Conservation (phyloP, 37 sponge, comb jelly and placozoan species). For the Chondrilla cf. caribensis region DNA sequence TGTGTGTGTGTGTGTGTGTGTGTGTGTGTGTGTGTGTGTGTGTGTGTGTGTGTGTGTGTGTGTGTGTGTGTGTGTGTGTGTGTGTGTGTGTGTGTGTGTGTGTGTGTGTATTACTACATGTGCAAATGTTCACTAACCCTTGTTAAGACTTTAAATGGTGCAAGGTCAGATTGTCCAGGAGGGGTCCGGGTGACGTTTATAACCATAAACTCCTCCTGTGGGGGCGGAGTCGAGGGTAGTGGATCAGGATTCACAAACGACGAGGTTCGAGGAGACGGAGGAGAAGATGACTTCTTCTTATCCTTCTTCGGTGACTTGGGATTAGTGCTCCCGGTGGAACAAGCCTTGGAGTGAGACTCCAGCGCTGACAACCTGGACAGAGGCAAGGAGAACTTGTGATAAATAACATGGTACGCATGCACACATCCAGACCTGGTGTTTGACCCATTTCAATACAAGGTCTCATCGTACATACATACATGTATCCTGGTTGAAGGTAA, state of each 20-base stretch:
- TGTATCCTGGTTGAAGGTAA: no score
- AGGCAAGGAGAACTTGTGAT: conserved; percentile 2
- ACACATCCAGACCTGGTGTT: background rate
- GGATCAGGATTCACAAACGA: background rate
- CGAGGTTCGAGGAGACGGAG: background rate
- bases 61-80: conserved; percentile 7
- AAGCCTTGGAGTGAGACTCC: conserved; percentile 57
- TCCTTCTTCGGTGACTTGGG: background rate
- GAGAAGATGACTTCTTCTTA: conserved; percentile 15
- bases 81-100: background rate
- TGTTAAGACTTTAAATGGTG: conserved; percentile 81
- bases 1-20: background rate
- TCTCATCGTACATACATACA: no score
- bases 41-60: background rate
- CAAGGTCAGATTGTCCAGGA: conserved; percentile 48
- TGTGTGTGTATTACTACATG: background rate
- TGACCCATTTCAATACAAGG: background rate
- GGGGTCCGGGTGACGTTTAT: conserved; percentile 67
- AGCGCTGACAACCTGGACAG: conserved; percentile 41
- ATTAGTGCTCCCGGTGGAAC: conserved; percentile 26
- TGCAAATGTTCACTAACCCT: conserved; percentile 46
- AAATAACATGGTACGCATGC: background rate
- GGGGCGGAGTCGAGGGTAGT: background rate
- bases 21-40: background rate
- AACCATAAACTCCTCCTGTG: conserved; percentile 18